These are phyloP conservation scores for Aphelocoma californica DNA, from an alignment of 2,797 vertebrate genomes.

Conservation along the genomic window DNA sequence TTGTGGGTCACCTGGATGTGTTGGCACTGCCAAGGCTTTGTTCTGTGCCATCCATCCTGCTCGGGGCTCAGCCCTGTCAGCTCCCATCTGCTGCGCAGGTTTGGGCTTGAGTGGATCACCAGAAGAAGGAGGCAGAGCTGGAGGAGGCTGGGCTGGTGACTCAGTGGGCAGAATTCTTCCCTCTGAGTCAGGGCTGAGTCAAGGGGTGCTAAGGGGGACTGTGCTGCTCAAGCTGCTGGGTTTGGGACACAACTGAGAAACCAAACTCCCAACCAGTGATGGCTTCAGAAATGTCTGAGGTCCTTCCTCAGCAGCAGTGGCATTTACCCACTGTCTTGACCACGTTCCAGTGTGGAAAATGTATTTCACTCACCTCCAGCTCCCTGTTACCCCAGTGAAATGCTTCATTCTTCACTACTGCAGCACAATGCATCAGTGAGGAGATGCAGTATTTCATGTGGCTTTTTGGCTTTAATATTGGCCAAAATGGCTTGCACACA, in stretches of 20 bases:
- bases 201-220: not conserved
- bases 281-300: not conserved
- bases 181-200: conserved; percentile 28
- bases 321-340: not conserved
- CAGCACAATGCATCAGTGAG: not conserved
- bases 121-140: not conserved
- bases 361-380: not conserved
- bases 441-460: not conserved
- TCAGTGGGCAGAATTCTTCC: conserved; percentile 20
- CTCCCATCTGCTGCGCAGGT: not conserved
- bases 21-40: not conserved
- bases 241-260: not conserved
- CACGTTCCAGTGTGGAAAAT: not conserved
- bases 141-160: not conserved
- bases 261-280: not conserved
- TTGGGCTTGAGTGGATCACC: conserved; percentile 1
- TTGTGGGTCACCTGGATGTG: accelerated
- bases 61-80: not conserved
- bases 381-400: not conserved
- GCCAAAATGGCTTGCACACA: not conserved
- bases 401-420: not conserved
- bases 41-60: not conserved
- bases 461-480: not conserved
- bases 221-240: not conserved
- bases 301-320: not conserved